Evolutionary conservation across 2,113 vertebrate genomes (phyloP), one percentile per base, ranked within the genome.

Genomic region (Elephantulus edwardii): DNA sequence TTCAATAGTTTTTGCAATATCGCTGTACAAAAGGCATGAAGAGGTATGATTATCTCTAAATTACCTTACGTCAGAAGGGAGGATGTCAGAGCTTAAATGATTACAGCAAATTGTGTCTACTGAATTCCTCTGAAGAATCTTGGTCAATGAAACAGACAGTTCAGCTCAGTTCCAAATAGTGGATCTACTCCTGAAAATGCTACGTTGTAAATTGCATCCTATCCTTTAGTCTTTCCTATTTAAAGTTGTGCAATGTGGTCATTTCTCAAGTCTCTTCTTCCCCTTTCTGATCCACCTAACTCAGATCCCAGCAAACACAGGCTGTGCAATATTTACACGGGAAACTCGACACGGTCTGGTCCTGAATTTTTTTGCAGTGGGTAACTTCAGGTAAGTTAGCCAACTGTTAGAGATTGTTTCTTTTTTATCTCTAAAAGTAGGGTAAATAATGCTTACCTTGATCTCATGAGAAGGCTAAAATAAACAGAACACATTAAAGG

Each of bases 181-280:
- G 42, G 64, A n/a, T 0, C 2, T n/a, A 24, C 89, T 75, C 52
- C 70, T 83, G 44, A 80, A 92, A 93, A 83, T 70, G 89, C 46
- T 85, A 52, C 30, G 26, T 74, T 86, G 82, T 71, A 52, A 79
- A n/a, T 72, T 6, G 14, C 28, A 33, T 42, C 46, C 40, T 40
- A 83, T 22, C 4, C 28, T 85, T 20, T 5, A 6, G 56, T 62
- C 44, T 91, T 83, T 95, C 70, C 79, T 85, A 16, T 58, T 75
- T 90, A 82, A 91, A 87, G 68, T 88, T 90, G 90, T 20, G 46
- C 26, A 93, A 94, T 90, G 76, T 56, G 91, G 88, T 83, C 81
- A 92, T 58, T 82, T 85, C 80, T 50, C 6, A 0, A 68, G 44
- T 88, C 60, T 86, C 30, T 48, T 68, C 85, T 95, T 91, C 82